Evolutionary conservation across 2,888 invertebrate species (phyloP), one percentile per base, ranked within the genome.

Genomic region (Bombylius major): DNA sequence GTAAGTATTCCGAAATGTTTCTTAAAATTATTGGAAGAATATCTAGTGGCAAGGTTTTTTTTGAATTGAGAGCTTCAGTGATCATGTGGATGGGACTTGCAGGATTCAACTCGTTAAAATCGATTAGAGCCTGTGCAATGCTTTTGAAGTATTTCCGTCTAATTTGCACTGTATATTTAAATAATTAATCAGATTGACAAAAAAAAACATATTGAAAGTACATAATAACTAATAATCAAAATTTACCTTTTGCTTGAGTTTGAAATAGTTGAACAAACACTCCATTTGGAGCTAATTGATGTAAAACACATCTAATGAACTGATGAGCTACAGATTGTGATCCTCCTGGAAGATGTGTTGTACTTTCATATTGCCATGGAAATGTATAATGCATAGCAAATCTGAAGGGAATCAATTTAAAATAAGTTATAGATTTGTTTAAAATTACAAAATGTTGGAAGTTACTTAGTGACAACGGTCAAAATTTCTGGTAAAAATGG

Each of bases 211-310:
- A 23, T 23, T 23, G 23, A 23, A 23, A 23, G 23, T 23, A 23
- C 23, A 23, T 23, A 23, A 23, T 23, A 23, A 23, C 1, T 23
- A 23, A 23, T 23, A 23, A 23, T 23, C 23, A 23, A 23, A 23
- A 23, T 23, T 66, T 72, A 91, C 92, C 89, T 62, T 88, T 87
- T 58, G 89, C 85, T 67, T 89, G 83, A 13, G 91, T 91, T 73
- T 93, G 86, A 72, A 98, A 96, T 70, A 99, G 84, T 77, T 98
- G 97, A 61, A 91, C 80, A 72, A 98, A 98, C 59, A 99, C 89
- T 61, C 96, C 95, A 73, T 98, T 95, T 0, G 96, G 95, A 1
- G 97, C 94, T 55, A 99, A 78, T 75, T 98, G 96, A 70, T 99
- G 98, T 55, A 99, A 79, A 59, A 94, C 89, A 70, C 97, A 98